phyloP scores from a whole-genome alignment of 2,113 vertebrate genomes.

The Asarcornis scutulata region DNA sequence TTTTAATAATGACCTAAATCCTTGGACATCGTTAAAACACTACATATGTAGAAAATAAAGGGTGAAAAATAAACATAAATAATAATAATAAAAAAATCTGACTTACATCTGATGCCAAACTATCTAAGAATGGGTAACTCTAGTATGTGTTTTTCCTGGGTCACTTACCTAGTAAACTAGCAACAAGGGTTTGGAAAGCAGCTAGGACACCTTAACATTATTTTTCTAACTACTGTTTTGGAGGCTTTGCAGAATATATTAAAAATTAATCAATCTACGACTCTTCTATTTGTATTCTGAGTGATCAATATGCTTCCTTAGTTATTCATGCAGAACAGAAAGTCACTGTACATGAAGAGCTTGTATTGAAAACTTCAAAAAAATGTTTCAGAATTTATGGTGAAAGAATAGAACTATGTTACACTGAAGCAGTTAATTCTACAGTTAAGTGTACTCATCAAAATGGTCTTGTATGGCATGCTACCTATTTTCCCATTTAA shows the following conservation, averaged over 20 bases:
- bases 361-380: background rate
- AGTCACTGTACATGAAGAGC: background rate
- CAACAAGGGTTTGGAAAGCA: background rate
- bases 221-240: background rate
- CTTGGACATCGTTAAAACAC: background rate
- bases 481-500: constrained; percentile 1
- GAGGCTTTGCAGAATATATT: background rate
- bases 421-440: background rate
- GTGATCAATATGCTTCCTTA: background rate
- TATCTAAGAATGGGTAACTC: background rate
- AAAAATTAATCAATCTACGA: background rate
- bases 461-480: background rate
- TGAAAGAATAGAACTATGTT: background rate
- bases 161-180: background rate
- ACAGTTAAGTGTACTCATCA: background rate
- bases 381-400: background rate
- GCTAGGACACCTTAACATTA: background rate
- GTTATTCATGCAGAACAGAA: background rate
- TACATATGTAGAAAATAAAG: background rate
- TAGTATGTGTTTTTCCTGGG: background rate
- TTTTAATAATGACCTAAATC: background rate
- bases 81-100: background rate
- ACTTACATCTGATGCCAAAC: background rate
- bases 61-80: background rate
- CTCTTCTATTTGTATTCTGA: background rate